Base-by-base conservation (phyloP, 2,113 vertebrate genomes). In the Anoplopoma fimbria region DNA sequence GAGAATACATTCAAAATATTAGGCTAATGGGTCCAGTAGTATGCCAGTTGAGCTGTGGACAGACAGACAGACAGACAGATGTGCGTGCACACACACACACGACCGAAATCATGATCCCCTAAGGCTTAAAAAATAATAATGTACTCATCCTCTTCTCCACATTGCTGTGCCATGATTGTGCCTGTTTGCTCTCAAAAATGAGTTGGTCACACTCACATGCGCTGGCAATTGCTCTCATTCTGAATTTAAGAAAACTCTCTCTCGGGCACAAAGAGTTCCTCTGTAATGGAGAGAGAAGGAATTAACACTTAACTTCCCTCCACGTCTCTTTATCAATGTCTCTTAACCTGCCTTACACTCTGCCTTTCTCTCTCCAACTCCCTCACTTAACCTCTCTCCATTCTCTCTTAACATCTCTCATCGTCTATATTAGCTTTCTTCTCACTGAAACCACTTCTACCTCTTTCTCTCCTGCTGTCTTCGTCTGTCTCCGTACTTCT, bases 381-480 rank as follows among this genome's bases (percentile, higher is more conserved):
- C 38, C 23, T 81, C 86, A 88, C 86, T 91, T 88, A 86, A 89
- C 83, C 81, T 67, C 74, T 72, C 69, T 80, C 64, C 40, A 4
- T 75, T 76, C 53, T 69, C 75, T 70, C 70, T 76, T 63, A 69
- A 82, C 80, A 55, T 65, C 71, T 82, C 64, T 85, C 83, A 61
- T 55, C 1, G 31, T 83, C 72, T 83, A 76, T 77, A 72, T 89
- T 81, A 78, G 51, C 71, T 51, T 57, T 67, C 38, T 71, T 75
- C 65, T 80, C 47, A 15, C n/a, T 69, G 21, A 34, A 53, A 58
- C 58, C 33, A 29, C 53, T 12, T 38, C 36, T 47, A 3, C 51
- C 62, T 72, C 70, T 76, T 31, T 67, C 42, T 70, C 55, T 17
- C 47, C 47, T 6, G 12, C 53, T 65, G 29, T 49, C 21, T 64